These are phyloP conservation scores for Temnothorax curvispinosus DNA, from an alignment of 1,140 invertebrate genomes.

Conservation along the genomic window DNA sequence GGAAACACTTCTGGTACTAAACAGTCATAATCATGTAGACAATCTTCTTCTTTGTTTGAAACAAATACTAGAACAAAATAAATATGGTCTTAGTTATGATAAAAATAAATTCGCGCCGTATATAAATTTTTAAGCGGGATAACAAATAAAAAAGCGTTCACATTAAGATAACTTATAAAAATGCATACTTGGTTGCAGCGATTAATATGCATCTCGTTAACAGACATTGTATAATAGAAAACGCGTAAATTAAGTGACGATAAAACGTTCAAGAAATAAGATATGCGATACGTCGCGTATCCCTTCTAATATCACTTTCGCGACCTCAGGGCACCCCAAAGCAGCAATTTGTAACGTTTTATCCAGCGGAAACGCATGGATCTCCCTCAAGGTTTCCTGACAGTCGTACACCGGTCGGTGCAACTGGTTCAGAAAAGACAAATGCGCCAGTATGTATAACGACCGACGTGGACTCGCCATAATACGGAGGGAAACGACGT, in stretches of 20 bases:
- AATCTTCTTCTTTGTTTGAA: background rate
- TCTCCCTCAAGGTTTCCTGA: slow-evolving; percentile 45
- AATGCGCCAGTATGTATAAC: slow-evolving; percentile 55
- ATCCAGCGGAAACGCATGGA: slow-evolving; percentile 55
- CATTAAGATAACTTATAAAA: background rate
- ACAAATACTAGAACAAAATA: background rate
- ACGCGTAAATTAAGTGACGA: background rate
- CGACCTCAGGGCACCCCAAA: background rate
- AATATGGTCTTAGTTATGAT: background rate
- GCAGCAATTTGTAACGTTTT: slow-evolving; percentile 56
- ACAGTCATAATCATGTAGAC: background rate
- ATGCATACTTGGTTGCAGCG: background rate
- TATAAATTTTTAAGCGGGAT: background rate
- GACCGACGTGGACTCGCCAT: slow-evolving; percentile 43
- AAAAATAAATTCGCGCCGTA: background rate
- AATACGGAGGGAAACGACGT: slow-evolving; percentile 34
- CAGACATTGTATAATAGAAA: background rate
- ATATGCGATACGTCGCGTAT: background rate
- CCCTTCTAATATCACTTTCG: slow-evolving; percentile 23
- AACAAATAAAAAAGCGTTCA: background rate
- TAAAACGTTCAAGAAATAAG: background rate
- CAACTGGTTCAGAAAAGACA: slow-evolving; percentile 57
- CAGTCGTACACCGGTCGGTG: slow-evolving; percentile 28
- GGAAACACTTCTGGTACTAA: background rate
- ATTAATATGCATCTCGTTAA: background rate